phyloP scores from a whole-genome alignment of 2,888 invertebrate genomes.

The Ernsta delagoae region DNA sequence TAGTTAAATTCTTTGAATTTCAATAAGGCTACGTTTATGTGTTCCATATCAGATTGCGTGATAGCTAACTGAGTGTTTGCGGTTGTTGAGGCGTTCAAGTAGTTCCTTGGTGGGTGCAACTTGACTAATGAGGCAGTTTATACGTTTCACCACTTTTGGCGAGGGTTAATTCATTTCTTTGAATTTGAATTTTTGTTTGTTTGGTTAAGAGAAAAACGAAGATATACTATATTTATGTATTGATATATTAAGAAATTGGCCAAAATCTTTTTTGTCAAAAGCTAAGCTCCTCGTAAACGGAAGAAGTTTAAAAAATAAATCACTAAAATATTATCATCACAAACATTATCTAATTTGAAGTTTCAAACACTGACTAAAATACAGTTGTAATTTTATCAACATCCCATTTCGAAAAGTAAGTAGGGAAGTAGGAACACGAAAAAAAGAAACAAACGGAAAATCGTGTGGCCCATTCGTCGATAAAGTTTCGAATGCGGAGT shows the following conservation, averaged over 20 bases:
- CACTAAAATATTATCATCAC: too few species aligned
- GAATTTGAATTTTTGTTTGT: neutral
- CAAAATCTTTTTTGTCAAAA: too few species aligned
- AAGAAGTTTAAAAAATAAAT: too few species aligned
- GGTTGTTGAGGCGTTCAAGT: conserved; percentile 28
- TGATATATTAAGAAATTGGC: too few species aligned
- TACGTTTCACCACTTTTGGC: conserved; percentile 22
- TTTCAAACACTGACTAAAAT: too few species aligned
- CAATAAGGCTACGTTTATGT: conserved; percentile 13
- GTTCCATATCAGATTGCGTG: conserved; percentile 32
- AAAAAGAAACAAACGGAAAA: conserved; percentile 20
- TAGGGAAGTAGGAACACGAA: too few species aligned
- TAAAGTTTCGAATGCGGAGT: conserved; percentile 27
- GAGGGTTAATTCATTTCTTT: conserved; percentile 12
- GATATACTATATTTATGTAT: too few species aligned
- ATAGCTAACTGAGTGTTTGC: conserved; percentile 30
- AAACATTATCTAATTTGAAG: too few species aligned
- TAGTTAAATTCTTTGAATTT: neutral
- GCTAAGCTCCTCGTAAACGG: too few species aligned
- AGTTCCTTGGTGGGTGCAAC: conserved; percentile 23
- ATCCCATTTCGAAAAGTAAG: neutral
- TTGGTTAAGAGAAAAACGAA: too few species aligned
- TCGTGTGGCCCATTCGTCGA: conserved; percentile 19
- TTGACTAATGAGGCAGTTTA: conserved; percentile 34
- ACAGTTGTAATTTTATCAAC: neutral